Percentiles rank a stretch among this genome's conserved stretches.
Conservation (phyloP, 2,888 invertebrate species). For the Pilophorus perplexus region DNA sequence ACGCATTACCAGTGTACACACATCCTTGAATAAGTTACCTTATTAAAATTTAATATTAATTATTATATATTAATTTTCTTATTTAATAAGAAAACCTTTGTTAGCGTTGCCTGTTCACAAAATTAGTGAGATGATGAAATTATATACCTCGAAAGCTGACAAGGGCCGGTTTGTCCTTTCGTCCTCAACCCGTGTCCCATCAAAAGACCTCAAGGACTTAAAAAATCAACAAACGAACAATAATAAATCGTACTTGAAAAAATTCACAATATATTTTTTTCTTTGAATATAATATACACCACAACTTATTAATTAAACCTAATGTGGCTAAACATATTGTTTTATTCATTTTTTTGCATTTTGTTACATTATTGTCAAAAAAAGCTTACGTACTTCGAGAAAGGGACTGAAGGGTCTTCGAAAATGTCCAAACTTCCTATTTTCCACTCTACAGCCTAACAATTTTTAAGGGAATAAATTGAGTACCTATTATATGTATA, state of each 20-base stretch:
- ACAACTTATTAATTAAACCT: slow-evolving; percentile 11
- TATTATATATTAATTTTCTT: too few species aligned
- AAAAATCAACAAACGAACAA: too few species aligned
- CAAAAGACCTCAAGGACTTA: too few species aligned
- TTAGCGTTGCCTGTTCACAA: too few species aligned
- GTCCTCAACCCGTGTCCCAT: too few species aligned
- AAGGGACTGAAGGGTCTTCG: not conserved
- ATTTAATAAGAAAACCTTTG: too few species aligned
- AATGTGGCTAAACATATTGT: slow-evolving; percentile 15
- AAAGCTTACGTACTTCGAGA: not conserved
- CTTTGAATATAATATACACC: slow-evolving; percentile 16
- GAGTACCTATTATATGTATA: not conserved
- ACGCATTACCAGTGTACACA: too few species aligned
- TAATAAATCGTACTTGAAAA: too few species aligned
- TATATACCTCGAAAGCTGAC: too few species aligned
- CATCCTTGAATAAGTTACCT: too few species aligned
- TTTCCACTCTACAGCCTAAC: not conserved
- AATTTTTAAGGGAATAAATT: not conserved
- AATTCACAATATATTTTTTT: slow-evolving; percentile 29
- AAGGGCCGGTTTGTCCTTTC: too few species aligned
- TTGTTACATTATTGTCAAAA: not conserved
- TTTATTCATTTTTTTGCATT: not conserved
- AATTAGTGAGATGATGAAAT: too few species aligned
- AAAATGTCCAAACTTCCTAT: not conserved
- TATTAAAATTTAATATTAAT: not conserved